These are phyloP conservation scores for Mus minutoides DNA, from an alignment of 2,797 vertebrate genomes.

Conservation along the genomic window DNA sequence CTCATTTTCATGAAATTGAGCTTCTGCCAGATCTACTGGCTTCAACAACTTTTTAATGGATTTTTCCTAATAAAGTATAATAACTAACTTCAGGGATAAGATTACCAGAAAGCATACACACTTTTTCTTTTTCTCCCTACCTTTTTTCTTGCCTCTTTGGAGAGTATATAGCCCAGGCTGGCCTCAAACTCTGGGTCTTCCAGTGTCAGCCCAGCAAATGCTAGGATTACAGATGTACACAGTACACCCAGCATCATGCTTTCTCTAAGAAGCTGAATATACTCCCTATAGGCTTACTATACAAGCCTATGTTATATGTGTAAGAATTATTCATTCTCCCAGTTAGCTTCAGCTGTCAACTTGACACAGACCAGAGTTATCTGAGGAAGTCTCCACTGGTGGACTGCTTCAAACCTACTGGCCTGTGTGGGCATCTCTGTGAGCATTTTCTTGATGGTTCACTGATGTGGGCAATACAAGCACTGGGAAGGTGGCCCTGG, in stretches of 20 bases:
- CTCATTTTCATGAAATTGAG: slow-evolving; percentile 20
- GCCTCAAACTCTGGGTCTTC: neutral
- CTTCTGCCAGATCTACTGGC: neutral
- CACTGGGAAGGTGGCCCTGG: neutral
- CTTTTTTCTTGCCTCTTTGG: neutral
- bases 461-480: neutral
- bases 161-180: neutral
- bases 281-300: neutral
- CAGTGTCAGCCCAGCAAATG: no score
- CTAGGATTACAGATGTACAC: neutral
- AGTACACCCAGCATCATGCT: neutral
- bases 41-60: neutral
- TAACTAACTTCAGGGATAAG: neutral
- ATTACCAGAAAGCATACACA: slow-evolving; percentile 11
- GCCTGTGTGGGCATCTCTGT: neutral
- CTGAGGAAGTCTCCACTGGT: neutral
- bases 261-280: neutral
- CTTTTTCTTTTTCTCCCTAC: neutral
- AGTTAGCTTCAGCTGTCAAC: neutral
- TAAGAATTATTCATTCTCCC: slow-evolving; percentile 9
- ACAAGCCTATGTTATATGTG: neutral
- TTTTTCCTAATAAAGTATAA: neutral
- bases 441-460: neutral
- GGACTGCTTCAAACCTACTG: neutral
- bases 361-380: neutral